phyloP scores from a whole-genome alignment of 1,140 invertebrate species.

The Drosophila lini region DNA sequence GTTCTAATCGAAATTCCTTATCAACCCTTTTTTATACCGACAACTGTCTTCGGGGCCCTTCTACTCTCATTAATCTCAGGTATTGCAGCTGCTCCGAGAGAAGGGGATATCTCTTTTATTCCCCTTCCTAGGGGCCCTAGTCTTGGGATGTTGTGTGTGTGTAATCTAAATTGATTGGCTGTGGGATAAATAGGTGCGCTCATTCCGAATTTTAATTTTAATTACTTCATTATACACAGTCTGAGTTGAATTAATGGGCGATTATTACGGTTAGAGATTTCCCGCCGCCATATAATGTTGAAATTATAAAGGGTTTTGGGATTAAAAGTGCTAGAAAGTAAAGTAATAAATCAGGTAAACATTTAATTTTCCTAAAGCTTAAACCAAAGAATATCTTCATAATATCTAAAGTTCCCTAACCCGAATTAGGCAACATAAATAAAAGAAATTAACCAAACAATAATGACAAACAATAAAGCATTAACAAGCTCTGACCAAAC shows the following conservation, averaged over 20 bases:
- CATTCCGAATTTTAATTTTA: conserved; percentile 35
- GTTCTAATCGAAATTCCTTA: conserved; percentile 72
- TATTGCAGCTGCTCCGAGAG: conserved; percentile 37
- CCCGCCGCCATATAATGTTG: too few species aligned
- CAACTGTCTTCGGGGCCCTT: conserved; percentile 26
- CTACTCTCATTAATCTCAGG: conserved; percentile 78
- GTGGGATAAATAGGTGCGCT: conserved; percentile 4
- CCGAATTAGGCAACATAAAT: neutral
- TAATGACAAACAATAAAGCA: conserved; percentile 22
- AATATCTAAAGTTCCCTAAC: too few species aligned
- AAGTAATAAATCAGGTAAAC: neutral
- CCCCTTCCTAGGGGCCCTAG: conserved; percentile 2
- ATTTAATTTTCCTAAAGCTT: too few species aligned
- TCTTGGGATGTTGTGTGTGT: conserved; percentile 24
- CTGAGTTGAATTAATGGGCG: conserved; percentile 6
- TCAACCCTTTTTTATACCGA: conserved; percentile 58
- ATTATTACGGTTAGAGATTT: conserved; percentile 8
- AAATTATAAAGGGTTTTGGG: neutral
- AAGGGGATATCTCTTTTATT: conserved; percentile 12
- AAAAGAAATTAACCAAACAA: neutral
- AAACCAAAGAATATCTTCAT: too few species aligned
- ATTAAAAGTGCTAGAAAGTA: neutral
- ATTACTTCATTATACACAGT: conserved; percentile 61
- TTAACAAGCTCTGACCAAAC: conserved; percentile 15
- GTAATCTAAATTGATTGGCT: conserved; percentile 60